Percentiles rank a stretch among this genome's conserved stretches.
Evolutionary conservation across 2,797 vertebrate species (phyloP).

Genomic region (Pangasius mekongensis): DNA sequence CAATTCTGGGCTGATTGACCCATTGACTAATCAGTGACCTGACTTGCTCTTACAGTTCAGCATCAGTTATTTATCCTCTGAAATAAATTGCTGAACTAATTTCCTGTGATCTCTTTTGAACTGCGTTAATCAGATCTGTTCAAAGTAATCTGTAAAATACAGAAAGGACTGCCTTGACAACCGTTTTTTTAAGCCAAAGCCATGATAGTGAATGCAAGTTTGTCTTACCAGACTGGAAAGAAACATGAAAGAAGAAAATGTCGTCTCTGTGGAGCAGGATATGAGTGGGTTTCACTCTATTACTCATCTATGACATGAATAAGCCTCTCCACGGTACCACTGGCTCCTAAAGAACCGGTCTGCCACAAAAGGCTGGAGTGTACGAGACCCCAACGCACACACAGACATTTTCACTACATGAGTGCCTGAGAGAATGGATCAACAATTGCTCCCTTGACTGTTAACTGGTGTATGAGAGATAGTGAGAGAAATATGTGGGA

Average conservation of each 20-base stretch:
- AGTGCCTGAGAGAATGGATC: conserved; percentile 60
- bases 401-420: conserved; percentile 47
- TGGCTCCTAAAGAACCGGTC: conserved; percentile 46
- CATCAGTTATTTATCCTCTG: neutral
- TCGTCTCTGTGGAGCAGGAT: conserved; percentile 15
- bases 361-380: conserved; percentile 48
- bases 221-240: conserved; percentile 41
- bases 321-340: conserved; percentile 43
- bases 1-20: conserved; percentile 3
- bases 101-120: neutral
- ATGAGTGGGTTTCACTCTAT: conserved; percentile 33
- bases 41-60: neutral
- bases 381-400: neutral
- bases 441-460: conserved; percentile 46
- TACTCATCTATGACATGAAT: conserved; percentile 57
- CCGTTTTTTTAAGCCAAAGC: conserved; percentile 28
- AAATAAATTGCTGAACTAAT: neutral
- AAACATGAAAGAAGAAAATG: conserved; percentile 36
- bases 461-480: conserved; percentile 20
- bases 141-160: neutral
- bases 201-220: conserved; percentile 25
- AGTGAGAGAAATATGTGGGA: conserved; percentile 65
- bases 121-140: neutral
- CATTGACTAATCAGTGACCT: conserved; percentile 4
- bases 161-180: conserved; percentile 2